Base-by-base conservation (phyloP, 1,140 invertebrate species). In the Drosophila carrolli region DNA sequence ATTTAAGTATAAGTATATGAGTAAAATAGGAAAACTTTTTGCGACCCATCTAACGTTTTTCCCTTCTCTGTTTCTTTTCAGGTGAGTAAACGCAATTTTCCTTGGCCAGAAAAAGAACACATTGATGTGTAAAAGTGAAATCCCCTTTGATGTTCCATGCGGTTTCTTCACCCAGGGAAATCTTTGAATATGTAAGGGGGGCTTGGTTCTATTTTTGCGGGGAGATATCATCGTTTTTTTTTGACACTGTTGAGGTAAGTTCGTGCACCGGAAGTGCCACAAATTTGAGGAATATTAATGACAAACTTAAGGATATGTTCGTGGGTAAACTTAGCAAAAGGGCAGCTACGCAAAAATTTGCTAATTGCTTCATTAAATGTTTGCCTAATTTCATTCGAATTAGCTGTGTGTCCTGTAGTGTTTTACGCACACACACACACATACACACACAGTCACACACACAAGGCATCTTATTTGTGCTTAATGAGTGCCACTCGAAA, bases 351-450 rank as follows among this genome's bases (percentile, higher is more conserved):
- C 62, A 67, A 59, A 77, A 81, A 75, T 84, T 84, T 81, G 80
- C 77, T 89, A 89, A 89, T 89, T 89, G 80, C 80, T 89, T 89
- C 84, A 89, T 89, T 89, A 89, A 89, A 89, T 89, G 84, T 84
- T 89, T 89, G 84, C 84, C 82, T 89, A 84, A 89, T 89, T 89
- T 89, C 84, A 74, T 89, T 84, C 84, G 81, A 89, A 89, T 89
- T 89, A 89, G 84, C 84, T 82, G 61, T 47, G 40, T 58, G 74
- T 66, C 72, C 78, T 61, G 61, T 37, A 37, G 50, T 37, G 50
- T 37, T 37, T 37, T 1, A 37, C 32, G 10, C 2, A 11, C 50
- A 50, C 35, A 59, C 54, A 71, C 59, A 63, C 50, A 68, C 56
- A n/a, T n/a, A n/a, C n/a, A n/a, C n/a, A 66, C 50, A 54, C 53